Percentiles rank a stretch among this genome's conserved stretches.
These are phyloP conservation scores for Drosophila monieri DNA, from an alignment of 2,888 invertebrate species.

Conservation along the genomic window DNA sequence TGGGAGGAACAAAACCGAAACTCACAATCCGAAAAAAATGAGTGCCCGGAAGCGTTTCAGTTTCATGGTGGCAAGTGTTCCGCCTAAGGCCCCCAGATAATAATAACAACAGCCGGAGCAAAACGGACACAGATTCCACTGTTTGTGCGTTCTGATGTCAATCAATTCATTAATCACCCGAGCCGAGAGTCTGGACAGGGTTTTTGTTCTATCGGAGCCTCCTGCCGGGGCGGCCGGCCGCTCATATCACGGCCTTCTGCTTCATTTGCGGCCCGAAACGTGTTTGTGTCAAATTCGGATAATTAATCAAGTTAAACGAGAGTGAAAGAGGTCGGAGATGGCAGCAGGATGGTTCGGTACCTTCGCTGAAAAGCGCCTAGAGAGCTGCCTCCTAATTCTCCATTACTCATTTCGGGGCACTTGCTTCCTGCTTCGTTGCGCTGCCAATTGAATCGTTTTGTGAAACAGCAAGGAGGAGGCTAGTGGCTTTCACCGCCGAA, in stretches of 20 bases:
- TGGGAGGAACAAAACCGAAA: constrained; percentile 11
- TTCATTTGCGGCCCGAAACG: constrained; percentile 71
- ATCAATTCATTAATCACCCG: constrained; percentile 66
- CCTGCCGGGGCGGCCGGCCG: constrained; percentile 7
- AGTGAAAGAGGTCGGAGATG: constrained; percentile 24
- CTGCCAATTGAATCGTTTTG: constrained; percentile 49
- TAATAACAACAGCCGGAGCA: constrained; percentile 22
- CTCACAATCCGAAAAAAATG: constrained; percentile 12
- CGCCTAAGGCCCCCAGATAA: constrained; percentile 38
- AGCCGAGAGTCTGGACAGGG: constrained; percentile 30
- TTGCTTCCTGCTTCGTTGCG: constrained; percentile 47
- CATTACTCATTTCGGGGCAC: constrained; percentile 46
- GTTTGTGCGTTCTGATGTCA: constrained; percentile 45
- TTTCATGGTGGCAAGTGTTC: constrained; percentile 56
- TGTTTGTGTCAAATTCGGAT: constrained; percentile 65
- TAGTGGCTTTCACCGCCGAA: constrained; percentile 25
- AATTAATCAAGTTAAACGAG: constrained; percentile 64
- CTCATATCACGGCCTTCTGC: constrained; percentile 64
- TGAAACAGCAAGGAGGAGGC: neutral
- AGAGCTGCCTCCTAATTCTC: constrained; percentile 43
- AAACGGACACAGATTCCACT: constrained; percentile 28
- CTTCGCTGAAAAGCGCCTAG: constrained; percentile 29
- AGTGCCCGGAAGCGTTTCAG: constrained; percentile 60
- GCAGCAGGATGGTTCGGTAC: neutral
- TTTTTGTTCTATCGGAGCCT: constrained; percentile 24